These are phyloP conservation scores for Hycleus cichorii DNA, from an alignment of 1,140 invertebrate genomes.

Conservation along the genomic window DNA sequence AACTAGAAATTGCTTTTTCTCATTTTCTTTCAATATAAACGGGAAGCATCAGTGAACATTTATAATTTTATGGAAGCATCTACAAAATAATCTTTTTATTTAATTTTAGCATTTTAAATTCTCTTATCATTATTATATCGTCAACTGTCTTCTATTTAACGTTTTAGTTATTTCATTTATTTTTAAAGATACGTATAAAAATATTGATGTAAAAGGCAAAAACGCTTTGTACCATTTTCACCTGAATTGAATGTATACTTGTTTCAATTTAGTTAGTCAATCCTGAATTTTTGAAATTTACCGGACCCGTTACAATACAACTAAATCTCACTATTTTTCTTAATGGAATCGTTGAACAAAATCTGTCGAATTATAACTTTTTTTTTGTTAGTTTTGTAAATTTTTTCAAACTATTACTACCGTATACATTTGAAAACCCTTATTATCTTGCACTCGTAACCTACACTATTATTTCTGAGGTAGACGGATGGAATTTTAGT, in stretches of 20 bases:
- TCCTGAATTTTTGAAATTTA: conserved; percentile 1
- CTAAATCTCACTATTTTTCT: conserved; percentile 11
- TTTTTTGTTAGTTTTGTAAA: too few relatives aligned
- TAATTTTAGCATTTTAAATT: conserved; percentile 18
- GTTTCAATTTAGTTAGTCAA: conserved; percentile 3
- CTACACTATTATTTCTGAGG: conserved; percentile 32
- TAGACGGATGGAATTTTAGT: conserved; percentile 41
- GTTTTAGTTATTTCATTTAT: conserved; percentile 1
- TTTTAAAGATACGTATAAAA: conserved; percentile 37
- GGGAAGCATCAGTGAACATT: conserved; percentile 32
- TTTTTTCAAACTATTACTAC: conserved; percentile 19
- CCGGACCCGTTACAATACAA: conserved; percentile 10
- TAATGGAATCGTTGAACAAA: conserved; percentile 4
- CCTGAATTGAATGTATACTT: conserved; percentile 34
- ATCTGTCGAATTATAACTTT: too few relatives aligned
- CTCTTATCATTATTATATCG: too few relatives aligned
- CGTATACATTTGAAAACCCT: conserved; percentile 38
- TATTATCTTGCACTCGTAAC: conserved; percentile 24
- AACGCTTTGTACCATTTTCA: conserved; percentile 40
- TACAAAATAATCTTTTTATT: conserved; percentile 26
- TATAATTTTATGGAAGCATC: conserved; percentile 27
- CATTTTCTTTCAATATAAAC: neutral
- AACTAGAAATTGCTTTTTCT: conserved; percentile 32
- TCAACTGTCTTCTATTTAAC: too few relatives aligned
- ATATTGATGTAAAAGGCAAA: conserved; percentile 37